A percentile compares a stretch with the other conserved stretches of the same genome.
Conservation (phyloP, 2,888 invertebrate genomes). For the Protophormia terraenovae region DNA sequence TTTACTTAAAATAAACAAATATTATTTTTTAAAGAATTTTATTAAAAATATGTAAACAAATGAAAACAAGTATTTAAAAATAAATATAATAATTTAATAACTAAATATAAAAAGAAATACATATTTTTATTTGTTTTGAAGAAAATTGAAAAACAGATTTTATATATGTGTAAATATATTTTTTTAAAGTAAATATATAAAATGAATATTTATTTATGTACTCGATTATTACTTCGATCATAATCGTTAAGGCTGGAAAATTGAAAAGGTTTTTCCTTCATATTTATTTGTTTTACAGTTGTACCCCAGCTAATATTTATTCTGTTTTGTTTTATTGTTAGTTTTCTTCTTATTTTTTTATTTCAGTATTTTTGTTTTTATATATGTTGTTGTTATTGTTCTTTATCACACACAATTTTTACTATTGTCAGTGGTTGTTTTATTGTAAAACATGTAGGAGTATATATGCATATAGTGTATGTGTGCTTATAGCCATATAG, state of each 20-base stretch:
- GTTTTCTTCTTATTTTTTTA: constrained; percentile 6
- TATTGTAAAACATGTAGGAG: not conserved
- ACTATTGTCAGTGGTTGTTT: constrained; percentile 47
- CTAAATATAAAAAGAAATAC: not conserved
- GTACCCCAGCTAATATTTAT: not conserved
- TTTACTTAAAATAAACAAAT: not conserved
- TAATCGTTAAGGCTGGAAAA: not conserved
- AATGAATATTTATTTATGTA: not conserved
- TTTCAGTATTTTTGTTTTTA: not conserved
- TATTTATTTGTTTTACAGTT: constrained; percentile 1
- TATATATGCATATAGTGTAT: not conserved
- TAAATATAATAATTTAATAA: not conserved
- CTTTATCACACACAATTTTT: not conserved
- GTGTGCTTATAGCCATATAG: not conserved
- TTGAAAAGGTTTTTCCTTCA: not conserved
- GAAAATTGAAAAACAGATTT: not conserved
- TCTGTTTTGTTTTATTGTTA: constrained; percentile 27
- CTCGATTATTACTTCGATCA: not conserved
- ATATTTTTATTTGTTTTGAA: not conserved
- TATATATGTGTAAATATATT: constrained; percentile 5
- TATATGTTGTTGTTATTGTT: constrained; percentile 6
- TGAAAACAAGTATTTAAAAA: not conserved
- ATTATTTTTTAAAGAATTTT: not conserved
- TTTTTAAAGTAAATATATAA: not conserved
- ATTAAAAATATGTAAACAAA: not conserved